These are phyloP conservation scores for Asbolus verrucosus DNA, from an alignment of 1,140 invertebrate species.

Conservation along the genomic window DNA sequence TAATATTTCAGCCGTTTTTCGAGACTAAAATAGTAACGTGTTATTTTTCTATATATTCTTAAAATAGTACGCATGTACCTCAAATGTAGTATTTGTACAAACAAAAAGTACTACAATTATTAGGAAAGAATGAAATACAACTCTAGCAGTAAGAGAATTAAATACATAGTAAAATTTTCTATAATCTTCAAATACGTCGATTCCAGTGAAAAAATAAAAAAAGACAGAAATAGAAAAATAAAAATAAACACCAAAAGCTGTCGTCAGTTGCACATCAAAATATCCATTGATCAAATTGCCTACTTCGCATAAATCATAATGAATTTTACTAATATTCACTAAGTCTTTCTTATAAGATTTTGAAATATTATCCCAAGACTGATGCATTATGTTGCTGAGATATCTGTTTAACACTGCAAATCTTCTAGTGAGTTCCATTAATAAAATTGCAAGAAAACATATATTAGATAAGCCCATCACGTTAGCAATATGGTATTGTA, in stretches of 20 bases:
- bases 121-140: neutral
- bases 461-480: neutral
- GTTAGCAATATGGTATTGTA: neutral
- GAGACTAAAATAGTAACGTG: no score
- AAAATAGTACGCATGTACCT: no score
- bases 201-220: neutral
- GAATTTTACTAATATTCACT: neutral
- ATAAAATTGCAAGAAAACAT: neutral
- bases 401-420: neutral
- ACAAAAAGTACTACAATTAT: no score
- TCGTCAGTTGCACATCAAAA: constrained; percentile 9
- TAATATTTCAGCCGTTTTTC: no score
- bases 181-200: neutral
- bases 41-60: no score
- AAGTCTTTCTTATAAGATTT: neutral
- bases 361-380: neutral
- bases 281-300: neutral
- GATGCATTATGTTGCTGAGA: neutral
- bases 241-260: constrained; percentile 5
- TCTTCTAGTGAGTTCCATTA: neutral
- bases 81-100: no score
- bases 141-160: neutral
- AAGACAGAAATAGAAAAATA: constrained; percentile 1
- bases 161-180: neutral
- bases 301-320: constrained; percentile 12